phyloP scores from a whole-genome alignment of 2,797 vertebrate species.

The Etheostoma nigrum region DNA sequence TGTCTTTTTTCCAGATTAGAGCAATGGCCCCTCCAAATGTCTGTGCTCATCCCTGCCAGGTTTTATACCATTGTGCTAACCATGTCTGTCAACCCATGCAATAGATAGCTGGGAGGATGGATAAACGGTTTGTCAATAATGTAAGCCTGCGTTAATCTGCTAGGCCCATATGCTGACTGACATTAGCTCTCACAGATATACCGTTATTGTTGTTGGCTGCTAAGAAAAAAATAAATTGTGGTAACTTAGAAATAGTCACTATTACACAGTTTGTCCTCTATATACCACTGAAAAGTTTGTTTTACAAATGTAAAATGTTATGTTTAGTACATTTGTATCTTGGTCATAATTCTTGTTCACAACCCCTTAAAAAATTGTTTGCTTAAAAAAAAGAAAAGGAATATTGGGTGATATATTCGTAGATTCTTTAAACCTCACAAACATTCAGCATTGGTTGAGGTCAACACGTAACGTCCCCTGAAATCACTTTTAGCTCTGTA shows the following conservation, averaged over 20 bases:
- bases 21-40: too few species aligned
- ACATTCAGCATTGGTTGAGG: background rate
- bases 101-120: background rate
- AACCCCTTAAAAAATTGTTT: background rate
- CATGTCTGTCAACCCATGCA: background rate
- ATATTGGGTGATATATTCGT: background rate
- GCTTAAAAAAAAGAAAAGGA: background rate
- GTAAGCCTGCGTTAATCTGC: background rate
- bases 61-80: slow-evolving; percentile 1
- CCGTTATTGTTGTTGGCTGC: background rate
- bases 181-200: background rate
- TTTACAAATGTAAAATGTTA: background rate
- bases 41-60: background rate
- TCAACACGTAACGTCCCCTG: background rate
- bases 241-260: background rate
- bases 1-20: too few species aligned
- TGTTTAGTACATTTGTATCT: background rate
- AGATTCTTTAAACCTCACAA: background rate
- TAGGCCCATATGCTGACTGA: background rate
- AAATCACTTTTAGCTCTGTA: background rate
- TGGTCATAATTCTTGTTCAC: background rate
- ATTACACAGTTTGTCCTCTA: background rate
- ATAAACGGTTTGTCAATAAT: background rate
- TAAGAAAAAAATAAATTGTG: background rate
- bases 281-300: background rate